A percentile compares a stretch with the other conserved stretches of the same genome.
Conservation (phyloP, 2,888 invertebrate species). For the Ennomos quercinarius region DNA sequence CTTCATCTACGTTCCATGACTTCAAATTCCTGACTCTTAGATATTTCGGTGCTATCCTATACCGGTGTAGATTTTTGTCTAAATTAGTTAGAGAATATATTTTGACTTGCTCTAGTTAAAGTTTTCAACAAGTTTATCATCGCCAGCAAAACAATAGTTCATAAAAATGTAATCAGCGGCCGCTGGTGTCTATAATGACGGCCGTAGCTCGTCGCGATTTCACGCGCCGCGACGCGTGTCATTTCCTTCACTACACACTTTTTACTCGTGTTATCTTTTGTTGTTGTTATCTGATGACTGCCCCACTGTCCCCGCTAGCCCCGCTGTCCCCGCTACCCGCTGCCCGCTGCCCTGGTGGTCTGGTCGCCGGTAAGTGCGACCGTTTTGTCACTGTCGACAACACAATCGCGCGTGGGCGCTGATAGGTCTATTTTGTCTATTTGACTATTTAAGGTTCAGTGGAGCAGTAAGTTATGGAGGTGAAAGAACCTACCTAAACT, state of each 20-base stretch:
- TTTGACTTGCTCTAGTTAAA: conserved; percentile 2
- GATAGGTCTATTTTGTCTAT: conserved; percentile 23
- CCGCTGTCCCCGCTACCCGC: no score
- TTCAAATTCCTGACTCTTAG: no score
- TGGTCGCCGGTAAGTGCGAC: conserved; percentile 6
- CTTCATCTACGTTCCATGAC: no score
- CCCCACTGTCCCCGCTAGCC: no score
- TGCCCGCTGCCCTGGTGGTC: neutral
- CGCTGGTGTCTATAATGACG: conserved; percentile 41
- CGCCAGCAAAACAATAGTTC: conserved; percentile 21
- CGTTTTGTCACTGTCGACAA: conserved; percentile 26
- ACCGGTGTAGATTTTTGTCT: no score
- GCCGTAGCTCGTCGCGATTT: conserved; percentile 37
- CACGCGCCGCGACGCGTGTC: conserved; percentile 32
- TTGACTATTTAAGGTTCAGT: conserved; percentile 1
- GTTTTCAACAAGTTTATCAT: conserved; percentile 17
- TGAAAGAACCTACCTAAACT: conserved; percentile 13
- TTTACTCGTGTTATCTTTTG: conserved; percentile 22
- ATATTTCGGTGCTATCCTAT: no score
- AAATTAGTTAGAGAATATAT: no score
- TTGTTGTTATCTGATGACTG: neutral
- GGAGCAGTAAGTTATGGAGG: conserved; percentile 12
- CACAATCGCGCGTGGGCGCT: conserved; percentile 27
- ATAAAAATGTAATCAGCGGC: conserved; percentile 29
- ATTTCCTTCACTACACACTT: conserved; percentile 21